These are phyloP conservation scores for Drymodes brunneopygia DNA, from an alignment of 2,113 vertebrate genomes.

Conservation along the genomic window DNA sequence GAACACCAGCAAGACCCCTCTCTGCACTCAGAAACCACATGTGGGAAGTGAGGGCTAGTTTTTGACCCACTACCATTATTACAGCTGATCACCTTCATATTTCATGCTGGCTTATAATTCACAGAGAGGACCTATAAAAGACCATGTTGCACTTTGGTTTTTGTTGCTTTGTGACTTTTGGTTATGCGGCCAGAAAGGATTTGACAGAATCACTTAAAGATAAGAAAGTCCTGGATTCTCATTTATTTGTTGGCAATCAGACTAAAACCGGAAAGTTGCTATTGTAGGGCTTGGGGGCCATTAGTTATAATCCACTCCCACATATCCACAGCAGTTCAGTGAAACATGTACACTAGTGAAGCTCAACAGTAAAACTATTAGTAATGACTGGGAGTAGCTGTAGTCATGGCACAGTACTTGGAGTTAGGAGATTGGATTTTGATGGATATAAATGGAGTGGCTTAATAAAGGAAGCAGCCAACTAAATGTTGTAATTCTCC, in stretches of 20 bases:
- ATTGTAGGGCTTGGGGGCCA: not conserved
- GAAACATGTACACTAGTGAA: not conserved
- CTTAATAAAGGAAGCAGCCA: not conserved
- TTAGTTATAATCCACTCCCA: not conserved
- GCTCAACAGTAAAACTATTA: not conserved
- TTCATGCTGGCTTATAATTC: not conserved
- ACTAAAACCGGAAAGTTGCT: not conserved
- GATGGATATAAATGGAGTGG: not conserved
- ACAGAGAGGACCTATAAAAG: not conserved
- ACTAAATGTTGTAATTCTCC: not conserved
- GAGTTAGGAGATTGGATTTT: not conserved
- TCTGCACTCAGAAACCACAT: not conserved
- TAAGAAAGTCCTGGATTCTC: not conserved
- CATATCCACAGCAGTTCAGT: not conserved
- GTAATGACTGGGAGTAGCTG: not conserved
- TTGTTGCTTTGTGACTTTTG: not conserved
- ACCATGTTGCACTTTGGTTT: fast-evolving
- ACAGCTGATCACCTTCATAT: not conserved
- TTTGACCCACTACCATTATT: not conserved
- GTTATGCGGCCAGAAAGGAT: not conserved
- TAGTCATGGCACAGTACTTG: not conserved
- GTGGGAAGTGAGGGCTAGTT: not conserved
- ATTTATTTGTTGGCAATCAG: not conserved
- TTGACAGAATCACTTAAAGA: not conserved
- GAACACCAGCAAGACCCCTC: not conserved